Evolutionary conservation across 2,888 invertebrate species (phyloP).

Genomic region (Taphrorychus bicolor): DNA sequence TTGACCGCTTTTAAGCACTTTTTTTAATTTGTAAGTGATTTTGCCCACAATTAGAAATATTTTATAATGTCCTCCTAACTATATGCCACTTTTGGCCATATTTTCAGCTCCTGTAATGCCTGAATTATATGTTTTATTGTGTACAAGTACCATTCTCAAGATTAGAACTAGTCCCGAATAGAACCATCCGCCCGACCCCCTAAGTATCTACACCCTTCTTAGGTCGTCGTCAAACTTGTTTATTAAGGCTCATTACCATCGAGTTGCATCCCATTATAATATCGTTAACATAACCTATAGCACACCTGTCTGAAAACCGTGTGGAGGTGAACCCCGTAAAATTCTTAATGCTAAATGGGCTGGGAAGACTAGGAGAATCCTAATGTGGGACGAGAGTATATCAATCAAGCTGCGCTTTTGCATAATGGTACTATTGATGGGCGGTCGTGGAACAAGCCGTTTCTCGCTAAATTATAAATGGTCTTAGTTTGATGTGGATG

Average conservation of each 20-base stretch:
- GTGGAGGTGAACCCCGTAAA: conserved; percentile 17
- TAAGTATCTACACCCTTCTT: not conserved
- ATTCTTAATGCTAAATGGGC: conserved; percentile 20
- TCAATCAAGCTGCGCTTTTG: conserved; percentile 27
- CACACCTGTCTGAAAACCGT: conserved; percentile 25
- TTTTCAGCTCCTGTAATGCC: no score
- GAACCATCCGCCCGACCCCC: not conserved
- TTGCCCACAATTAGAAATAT: no score
- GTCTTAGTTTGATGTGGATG: not conserved
- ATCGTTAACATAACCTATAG: conserved; percentile 26
- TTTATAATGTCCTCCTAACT: no score
- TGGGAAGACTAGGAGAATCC: conserved; percentile 28
- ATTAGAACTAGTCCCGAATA: no score
- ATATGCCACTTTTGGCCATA: no score
- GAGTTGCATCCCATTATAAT: conserved; percentile 26
- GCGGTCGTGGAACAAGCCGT: conserved; percentile 14
- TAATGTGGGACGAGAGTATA: conserved; percentile 24
- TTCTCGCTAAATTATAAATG: conserved; percentile 19
- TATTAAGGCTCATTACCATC: conserved; percentile 29
- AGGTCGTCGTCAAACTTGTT: conserved; percentile 6
- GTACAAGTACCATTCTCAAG: no score
- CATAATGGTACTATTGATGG: conserved; percentile 27
- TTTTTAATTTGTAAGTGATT: no score
- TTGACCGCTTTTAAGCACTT: no score
- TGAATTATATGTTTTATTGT: no score